Conservation (phyloP, 2,888 invertebrate genomes). For the Drosophila pseudotakahashii region DNA sequence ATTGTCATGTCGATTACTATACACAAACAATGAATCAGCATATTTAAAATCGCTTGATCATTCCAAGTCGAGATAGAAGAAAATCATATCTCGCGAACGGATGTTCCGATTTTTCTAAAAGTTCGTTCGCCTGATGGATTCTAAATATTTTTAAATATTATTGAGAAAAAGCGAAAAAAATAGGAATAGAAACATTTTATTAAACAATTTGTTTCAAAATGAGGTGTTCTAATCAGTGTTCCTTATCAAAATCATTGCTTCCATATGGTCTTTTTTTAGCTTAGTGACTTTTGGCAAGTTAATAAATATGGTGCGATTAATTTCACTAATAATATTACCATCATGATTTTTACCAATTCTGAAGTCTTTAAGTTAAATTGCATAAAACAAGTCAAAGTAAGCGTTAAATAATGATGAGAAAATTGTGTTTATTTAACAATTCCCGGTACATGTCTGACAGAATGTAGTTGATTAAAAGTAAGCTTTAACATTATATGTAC, state of each 20-base stretch:
- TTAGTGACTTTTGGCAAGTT: not conserved
- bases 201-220: not conserved
- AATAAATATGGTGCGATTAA: conserved; percentile 4
- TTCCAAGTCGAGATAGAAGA: conserved; percentile 6
- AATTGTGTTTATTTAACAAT: conserved; percentile 33
- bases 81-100: conserved; percentile 11
- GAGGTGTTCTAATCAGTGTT: conserved; percentile 2
- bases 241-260: conserved; percentile 10
- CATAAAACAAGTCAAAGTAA: not conserved
- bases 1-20: conserved; percentile 12
- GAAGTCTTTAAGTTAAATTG: not conserved
- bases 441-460: conserved; percentile 32
- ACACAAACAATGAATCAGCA: conserved; percentile 32
- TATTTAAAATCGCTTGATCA: conserved; percentile 7
- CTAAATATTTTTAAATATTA: no score
- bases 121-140: not conserved
- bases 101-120: conserved; percentile 13
- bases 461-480: conserved; percentile 50
- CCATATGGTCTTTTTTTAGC: not conserved
- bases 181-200: not conserved
- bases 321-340: not conserved
- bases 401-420: conserved; percentile 9
- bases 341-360: not conserved
- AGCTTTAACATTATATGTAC: conserved; percentile 52
- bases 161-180: not conserved